Conservation (phyloP, 2,113 vertebrate genomes). For the Merops nubicus region DNA sequence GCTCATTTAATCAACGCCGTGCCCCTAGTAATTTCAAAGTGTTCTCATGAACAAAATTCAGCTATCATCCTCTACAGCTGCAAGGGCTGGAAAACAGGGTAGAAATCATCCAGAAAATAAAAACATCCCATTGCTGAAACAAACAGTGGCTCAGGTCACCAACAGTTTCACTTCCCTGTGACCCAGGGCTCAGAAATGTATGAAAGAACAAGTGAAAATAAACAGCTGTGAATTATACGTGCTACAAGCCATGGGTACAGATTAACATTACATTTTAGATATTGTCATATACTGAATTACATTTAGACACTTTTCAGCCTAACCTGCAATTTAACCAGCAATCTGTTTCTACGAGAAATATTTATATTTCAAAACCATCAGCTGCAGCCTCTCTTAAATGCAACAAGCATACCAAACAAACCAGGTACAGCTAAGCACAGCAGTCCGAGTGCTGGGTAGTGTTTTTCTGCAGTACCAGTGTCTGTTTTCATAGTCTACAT, state of each 20-base stretch:
- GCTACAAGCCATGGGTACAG: not conserved
- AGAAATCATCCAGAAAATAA: conserved; percentile 29
- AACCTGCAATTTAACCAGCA: not conserved
- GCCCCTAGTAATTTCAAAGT: not conserved
- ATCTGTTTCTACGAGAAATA: not conserved
- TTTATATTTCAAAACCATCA: not conserved
- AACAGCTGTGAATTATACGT: not conserved
- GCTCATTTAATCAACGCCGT: not conserved
- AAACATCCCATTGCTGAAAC: conserved; percentile 25
- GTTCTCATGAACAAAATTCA: not conserved
- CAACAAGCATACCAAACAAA: not conserved
- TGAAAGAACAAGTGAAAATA: conserved; percentile 55
- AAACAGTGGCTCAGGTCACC: conserved; percentile 3
- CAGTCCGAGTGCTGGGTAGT: not conserved
- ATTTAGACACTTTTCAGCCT: not conserved
- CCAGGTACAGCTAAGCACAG: not conserved
- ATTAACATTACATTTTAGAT: not conserved
- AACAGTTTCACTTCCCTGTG: conserved; percentile 30
- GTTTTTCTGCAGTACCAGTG: not conserved
- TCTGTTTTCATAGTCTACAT: not conserved
- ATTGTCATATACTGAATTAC: not conserved
- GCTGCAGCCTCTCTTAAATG: not conserved
- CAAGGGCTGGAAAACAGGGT: not conserved
- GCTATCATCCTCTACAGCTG: not conserved
- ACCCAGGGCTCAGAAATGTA: conserved; percentile 47